Evolutionary conservation across 30 jellyfish, hydroid and myxozoan genomes (phyloP), one percentile per base, ranked within the genome.

Genomic region (Hydractinia symbiolongicarpus): DNA sequence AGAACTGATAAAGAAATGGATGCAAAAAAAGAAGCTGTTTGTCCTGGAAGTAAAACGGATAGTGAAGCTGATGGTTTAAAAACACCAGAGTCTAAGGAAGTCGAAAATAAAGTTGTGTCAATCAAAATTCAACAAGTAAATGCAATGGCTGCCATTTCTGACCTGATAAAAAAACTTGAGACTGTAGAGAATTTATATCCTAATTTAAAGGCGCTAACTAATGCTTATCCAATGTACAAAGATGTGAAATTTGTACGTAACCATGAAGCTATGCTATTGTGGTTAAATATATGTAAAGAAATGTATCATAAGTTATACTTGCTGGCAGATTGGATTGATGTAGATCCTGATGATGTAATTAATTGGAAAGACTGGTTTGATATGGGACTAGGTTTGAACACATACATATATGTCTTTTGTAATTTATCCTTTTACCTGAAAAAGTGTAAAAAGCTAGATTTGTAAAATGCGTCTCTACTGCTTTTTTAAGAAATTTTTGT

Each of bases 321-420:
- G 61, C 68, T 89, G 51, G 94, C 96, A 15, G 67, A 81, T 56
- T 66, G 80, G 87, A 78, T 89, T 57, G 90, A 81, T 66, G 80
- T 89, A 55, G 87, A 89, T 50, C 79, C 68, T 17, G 89, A 78
- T 8, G 95, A 89, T 54, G 69, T 53, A 50, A 14, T 85, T 20
- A 85, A 82, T 11, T 89, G 95, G 95, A 82, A 79, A 40, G 96
- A 89, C 71, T 89, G 96, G 96, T 75, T 82, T 76, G 94, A 79
- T 51, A 91, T 79, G 74, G 96, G 96, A 6, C 87, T 89, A 51
- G 95, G 95, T 84, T 30, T 30, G 44, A 2, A 30, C 2, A 30
- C 44, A 30, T 30, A 30, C 44, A 30, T 30, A 30, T 30, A 30
- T 30, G 44, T 2, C 2, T 30, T 30, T 30, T 30, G 2, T 30